A percentile compares a stretch with the other conserved stretches of the same genome.
Conservation (phyloP, 2,888 invertebrate species). For the Platycheirus rosarum region DNA sequence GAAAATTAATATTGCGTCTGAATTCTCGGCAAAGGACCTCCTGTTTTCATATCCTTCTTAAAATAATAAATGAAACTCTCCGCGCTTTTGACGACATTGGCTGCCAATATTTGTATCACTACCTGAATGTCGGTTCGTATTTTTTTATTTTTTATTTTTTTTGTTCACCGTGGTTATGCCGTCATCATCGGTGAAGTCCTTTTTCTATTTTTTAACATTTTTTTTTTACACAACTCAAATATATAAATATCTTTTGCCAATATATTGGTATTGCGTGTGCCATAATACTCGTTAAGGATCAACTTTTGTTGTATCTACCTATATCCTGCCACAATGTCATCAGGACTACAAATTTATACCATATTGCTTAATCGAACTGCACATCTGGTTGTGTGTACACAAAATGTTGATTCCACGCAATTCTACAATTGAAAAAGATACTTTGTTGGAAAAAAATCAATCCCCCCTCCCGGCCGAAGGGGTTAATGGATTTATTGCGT, state of each 20-base stretch:
- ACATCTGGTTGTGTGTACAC: slow-evolving; percentile 44
- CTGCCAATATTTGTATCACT: neutral
- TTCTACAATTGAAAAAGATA: slow-evolving; percentile 47
- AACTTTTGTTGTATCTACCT: neutral
- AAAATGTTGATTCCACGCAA: slow-evolving; percentile 42
- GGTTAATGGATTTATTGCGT: slow-evolving; percentile 52
- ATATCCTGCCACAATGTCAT: neutral
- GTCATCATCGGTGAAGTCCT: neutral
- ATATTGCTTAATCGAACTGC: slow-evolving; percentile 39
- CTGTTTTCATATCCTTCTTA: no score
- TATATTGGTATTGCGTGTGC: slow-evolving; percentile 25
- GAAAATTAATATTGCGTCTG: neutral
- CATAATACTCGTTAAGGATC: slow-evolving; percentile 12
- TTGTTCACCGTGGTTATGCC: neutral
- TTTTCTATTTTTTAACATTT: neutral
- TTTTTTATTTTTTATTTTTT: no score
- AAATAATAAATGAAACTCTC: neutral
- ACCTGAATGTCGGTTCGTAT: neutral
- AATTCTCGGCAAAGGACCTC: neutral
- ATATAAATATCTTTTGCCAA: slow-evolving; percentile 30
- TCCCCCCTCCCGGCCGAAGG: slow-evolving; percentile 26
- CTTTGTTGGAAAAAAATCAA: no score
- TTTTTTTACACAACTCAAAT: neutral
- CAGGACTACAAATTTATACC: neutral
- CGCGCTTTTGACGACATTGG: neutral